These are phyloP conservation scores for Puffinus mauretanicus DNA, from an alignment of 2,113 vertebrate genomes.

Conservation along the genomic window DNA sequence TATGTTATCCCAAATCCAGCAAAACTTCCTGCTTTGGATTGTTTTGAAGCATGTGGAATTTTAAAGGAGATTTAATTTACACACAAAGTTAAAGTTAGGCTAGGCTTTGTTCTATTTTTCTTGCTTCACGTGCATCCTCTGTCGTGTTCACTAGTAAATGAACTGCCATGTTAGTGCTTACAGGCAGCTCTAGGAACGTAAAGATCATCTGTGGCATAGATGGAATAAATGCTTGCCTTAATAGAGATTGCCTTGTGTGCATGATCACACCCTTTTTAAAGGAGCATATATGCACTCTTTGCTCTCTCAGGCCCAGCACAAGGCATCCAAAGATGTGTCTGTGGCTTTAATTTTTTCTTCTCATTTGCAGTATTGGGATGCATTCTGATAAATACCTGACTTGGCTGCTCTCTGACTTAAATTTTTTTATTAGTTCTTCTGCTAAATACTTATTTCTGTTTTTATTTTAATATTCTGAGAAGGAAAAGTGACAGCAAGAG, in stretches of 20 bases:
- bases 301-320: not conserved
- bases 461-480: not conserved
- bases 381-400: not conserved
- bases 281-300: not conserved
- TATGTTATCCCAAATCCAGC: not conserved
- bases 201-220: rapidly evolving
- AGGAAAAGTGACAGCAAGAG: not conserved
- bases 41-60: not conserved
- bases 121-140: not conserved
- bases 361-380: not conserved
- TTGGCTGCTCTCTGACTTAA: not conserved
- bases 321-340: not conserved
- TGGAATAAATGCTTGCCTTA: not conserved
- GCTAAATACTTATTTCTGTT: not conserved
- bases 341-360: not conserved
- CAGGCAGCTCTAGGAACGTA: not conserved
- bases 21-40: not conserved
- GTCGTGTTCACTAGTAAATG: rapidly evolving
- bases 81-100: not conserved
- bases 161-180: not conserved
- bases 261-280: not conserved
- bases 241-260: not conserved
- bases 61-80: not conserved
- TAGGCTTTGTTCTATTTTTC: not conserved
- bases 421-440: not conserved